A percentile compares a stretch with the other conserved stretches of the same genome.
These are phyloP conservation scores for Mimachlamys varia DNA, from an alignment of 2,888 invertebrate species.

Conservation along the genomic window DNA sequence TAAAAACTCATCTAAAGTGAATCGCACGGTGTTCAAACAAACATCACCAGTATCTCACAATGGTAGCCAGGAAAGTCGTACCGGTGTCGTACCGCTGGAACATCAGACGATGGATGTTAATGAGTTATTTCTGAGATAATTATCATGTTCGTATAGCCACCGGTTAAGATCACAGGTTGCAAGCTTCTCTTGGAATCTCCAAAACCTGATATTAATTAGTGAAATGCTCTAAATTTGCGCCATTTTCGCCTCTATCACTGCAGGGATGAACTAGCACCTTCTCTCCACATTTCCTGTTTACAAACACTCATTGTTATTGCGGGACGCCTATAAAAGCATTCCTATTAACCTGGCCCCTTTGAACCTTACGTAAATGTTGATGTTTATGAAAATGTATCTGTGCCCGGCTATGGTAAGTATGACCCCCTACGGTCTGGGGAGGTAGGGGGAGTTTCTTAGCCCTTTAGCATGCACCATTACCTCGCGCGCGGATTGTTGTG, in stretches of 20 bases:
- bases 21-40: not conserved
- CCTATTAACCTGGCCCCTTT: conserved; percentile 14
- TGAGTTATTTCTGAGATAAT: conserved; percentile 5
- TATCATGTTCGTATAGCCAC: not conserved
- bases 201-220: conserved; percentile 22
- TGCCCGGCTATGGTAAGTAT: conserved; percentile 28
- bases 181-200: not conserved
- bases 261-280: conserved; percentile 17
- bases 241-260: conserved; percentile 26
- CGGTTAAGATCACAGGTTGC: not conserved
- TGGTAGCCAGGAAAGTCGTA: too few species aligned
- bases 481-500: conserved; percentile 27
- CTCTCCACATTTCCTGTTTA: conserved; percentile 23
- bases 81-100: not conserved
- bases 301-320: conserved; percentile 24
- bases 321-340: conserved; percentile 28
- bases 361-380: conserved; percentile 29
- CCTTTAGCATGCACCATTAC: conserved; percentile 24
- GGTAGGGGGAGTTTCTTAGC: not conserved
- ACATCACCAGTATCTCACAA: not conserved
- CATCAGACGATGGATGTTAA: not conserved
- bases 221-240: not conserved
- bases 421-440: conserved; percentile 12
- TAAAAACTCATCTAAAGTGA: too few species aligned
- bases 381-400: conserved; percentile 33